Evolutionary conservation across 2,888 invertebrate genomes (phyloP).

Genomic region (Limnephilus lunatus): DNA sequence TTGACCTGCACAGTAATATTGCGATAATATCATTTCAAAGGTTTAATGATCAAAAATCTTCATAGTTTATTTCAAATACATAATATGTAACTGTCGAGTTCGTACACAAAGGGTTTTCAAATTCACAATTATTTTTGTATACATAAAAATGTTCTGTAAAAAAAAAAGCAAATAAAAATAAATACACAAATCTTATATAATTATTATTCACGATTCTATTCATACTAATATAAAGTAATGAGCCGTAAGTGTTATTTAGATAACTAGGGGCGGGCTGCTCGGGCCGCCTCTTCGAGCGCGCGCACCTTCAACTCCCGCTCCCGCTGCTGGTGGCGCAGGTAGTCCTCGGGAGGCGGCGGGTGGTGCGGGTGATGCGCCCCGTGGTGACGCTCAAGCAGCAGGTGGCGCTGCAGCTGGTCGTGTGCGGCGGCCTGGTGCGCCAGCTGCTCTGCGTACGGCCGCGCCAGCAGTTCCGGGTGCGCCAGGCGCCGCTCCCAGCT

Average conservation of each 20-base stretch:
- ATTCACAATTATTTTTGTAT: neutral
- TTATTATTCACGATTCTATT: conserved; percentile 23
- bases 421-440: conserved; percentile 89
- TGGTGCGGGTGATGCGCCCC: conserved; percentile 78
- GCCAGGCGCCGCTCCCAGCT: conserved; percentile 80
- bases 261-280: conserved; percentile 76
- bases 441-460: conserved; percentile 89
- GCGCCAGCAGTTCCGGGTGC: conserved; percentile 86
- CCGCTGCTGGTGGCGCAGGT: conserved; percentile 87
- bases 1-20: conserved; percentile 12
- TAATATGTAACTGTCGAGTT: neutral
- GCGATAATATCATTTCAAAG: neutral
- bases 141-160: conserved; percentile 14
- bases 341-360: conserved; percentile 76
- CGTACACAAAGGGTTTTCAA: neutral
- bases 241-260: neutral
- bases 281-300: conserved; percentile 90
- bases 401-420: conserved; percentile 90
- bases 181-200: conserved; percentile 26
- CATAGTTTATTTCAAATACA: neutral
- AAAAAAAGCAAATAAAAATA: conserved; percentile 45
- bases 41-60: neutral
- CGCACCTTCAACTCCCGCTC: conserved; percentile 91
- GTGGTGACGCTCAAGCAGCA: conserved; percentile 87
- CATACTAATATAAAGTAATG: conserved; percentile 13